Base-by-base conservation (phyloP, 2,113 vertebrate species). In the cat (Felis catus) region DNA sequence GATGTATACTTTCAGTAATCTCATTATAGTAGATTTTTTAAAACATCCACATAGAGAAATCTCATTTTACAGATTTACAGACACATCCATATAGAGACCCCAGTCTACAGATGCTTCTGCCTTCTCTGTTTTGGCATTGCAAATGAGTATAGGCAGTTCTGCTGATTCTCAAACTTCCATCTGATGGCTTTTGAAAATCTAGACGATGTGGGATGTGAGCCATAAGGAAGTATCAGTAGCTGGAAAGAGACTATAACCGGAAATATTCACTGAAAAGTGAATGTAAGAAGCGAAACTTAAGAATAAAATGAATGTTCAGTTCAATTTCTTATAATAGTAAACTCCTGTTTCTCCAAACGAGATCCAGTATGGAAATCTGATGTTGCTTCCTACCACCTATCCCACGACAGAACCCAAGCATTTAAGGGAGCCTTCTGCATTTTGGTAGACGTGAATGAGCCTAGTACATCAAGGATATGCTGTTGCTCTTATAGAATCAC, bases 221-320 rank as follows among this genome's bases (percentile, higher is more conserved):
- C n/a, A 65, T 55, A 63, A 90, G 88, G 31, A 95, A 92, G 68
- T 55, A 55, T 39, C 27, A 0, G 55, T 92, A 79, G 27, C 90
- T 95, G 36, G 33, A 27, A 16, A 76, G 74, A 31, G 74, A 76
- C 29, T 16, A 31, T 29, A 76, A 76, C 73, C 13, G 5, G 73
- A 94, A 94, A 88, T 94, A 27, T 23, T 36, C 94, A 65, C 19
- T 86, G 95, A 74, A 19, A 96, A 91, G 39, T 70, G n/a, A 93
- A 29, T 84, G 23, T 79, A 84, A 87, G 45, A 91, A 74, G 89
- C 70, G 39, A 92, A 96, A 76, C n/a, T 27, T 33, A 78, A 89
- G 84, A 90, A 80, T 80, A 85, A 97, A 92, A 88, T 68, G 61
- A 70, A 39, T 71, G 41, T 94, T 86, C 27, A 10, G 33, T 51